Conservation (phyloP, 1,140 invertebrate species). For the Heliconius melpomene region DNA sequence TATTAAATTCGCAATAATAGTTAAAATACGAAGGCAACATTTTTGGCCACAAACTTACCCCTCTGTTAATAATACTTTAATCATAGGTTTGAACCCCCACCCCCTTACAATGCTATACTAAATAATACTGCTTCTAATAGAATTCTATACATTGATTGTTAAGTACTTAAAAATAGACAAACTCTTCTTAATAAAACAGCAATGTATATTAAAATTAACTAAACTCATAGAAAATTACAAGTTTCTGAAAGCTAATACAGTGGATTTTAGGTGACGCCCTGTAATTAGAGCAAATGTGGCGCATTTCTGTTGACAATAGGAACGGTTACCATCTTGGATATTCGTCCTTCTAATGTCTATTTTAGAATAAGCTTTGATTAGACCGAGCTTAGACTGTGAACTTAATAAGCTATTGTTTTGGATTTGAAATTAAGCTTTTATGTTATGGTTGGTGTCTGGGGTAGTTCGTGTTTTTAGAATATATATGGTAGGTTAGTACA, state of each 20-base stretch:
- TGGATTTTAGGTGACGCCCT: constrained; percentile 64
- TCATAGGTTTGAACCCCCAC: constrained; percentile 71
- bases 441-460: neutral
- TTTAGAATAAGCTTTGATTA: constrained; percentile 44
- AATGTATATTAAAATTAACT: constrained; percentile 43
- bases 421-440: neutral
- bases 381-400: neutral
- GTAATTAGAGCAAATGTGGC: constrained; percentile 76
- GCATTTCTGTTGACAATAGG: constrained; percentile 66
- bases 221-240: constrained; percentile 19
- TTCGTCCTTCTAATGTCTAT: constrained; percentile 50
- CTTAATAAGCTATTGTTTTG: neutral
- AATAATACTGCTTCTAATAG: neutral
- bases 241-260: constrained; percentile 55
- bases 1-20: constrained; percentile 20
- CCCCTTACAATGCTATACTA: constrained; percentile 22
- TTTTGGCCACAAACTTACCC: constrained; percentile 65
- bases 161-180: neutral
- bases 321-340: constrained; percentile 47
- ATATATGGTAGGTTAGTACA: neutral
- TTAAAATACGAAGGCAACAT: constrained; percentile 50
- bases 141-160: neutral
- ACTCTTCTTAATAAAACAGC: neutral
- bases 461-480: neutral
- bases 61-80: constrained; percentile 72